These are phyloP conservation scores for Syngnathus scovelli DNA, from an alignment of 2,113 vertebrate genomes.

Conservation along the genomic window DNA sequence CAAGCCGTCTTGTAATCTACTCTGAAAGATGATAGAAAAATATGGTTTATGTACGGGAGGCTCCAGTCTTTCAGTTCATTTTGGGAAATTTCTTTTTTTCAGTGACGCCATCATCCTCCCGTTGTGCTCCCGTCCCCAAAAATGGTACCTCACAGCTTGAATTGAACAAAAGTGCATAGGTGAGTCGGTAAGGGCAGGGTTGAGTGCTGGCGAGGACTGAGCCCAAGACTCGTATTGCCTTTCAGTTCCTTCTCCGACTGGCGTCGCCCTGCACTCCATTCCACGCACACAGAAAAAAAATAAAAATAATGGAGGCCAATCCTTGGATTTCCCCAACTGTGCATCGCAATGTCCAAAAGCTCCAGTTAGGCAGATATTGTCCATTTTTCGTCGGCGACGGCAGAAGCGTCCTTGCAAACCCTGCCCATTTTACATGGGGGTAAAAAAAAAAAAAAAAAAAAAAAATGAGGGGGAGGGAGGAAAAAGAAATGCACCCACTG, in stretches of 20 bases:
- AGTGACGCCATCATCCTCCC: constrained; percentile 58
- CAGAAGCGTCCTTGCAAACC: constrained; percentile 69
- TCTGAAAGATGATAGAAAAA: constrained; percentile 67
- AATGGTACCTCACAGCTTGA: constrained; percentile 76
- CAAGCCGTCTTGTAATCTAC: constrained; percentile 45
- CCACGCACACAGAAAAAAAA: constrained; percentile 28
- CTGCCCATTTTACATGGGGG: constrained; percentile 49
- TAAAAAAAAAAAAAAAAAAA: constrained; percentile 25
- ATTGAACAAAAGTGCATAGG: constrained; percentile 78
- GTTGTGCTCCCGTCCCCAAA: constrained; percentile 62
- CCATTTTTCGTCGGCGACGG: constrained; percentile 58
- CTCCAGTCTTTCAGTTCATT: constrained; percentile 59
- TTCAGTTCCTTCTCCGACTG: constrained; percentile 45
- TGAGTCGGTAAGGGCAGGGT: constrained; percentile 68
- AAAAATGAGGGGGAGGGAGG: constrained; percentile 11
- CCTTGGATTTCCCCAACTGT: constrained; percentile 40
- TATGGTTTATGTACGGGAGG: constrained; percentile 68
- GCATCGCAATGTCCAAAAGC: constrained; percentile 22
- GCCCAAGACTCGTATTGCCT: constrained; percentile 39
- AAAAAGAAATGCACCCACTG: constrained; percentile 65
- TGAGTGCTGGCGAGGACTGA: constrained; percentile 51
- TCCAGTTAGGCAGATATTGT: constrained; percentile 41
- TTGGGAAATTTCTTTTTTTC: constrained; percentile 59
- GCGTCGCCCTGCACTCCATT: constrained; percentile 38
- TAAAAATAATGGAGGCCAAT: constrained; percentile 18